Conservation (phyloP, 1,140 invertebrate genomes). For the Yoshiicerus persimilis region DNA sequence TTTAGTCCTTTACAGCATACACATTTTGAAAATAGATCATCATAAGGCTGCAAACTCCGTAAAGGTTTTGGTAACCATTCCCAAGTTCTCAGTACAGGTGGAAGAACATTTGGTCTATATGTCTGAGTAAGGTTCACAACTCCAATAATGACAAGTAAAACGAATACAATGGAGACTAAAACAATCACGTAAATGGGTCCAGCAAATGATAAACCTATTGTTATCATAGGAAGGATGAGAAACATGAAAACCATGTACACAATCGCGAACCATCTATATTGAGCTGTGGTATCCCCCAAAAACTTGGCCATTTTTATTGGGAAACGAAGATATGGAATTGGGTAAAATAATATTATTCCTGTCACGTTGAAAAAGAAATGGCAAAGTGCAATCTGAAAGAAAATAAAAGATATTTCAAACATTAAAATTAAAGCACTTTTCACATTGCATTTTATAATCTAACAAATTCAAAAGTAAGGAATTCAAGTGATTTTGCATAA, state of each 20-base stretch:
- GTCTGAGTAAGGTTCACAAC: conserved; percentile 53
- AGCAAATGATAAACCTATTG: conserved; percentile 57
- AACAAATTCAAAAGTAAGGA: too few relatives aligned
- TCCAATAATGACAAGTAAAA: conserved; percentile 49
- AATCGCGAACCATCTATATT: conserved; percentile 61
- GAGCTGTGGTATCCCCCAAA: conserved; percentile 59
- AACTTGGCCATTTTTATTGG: conserved; percentile 61
- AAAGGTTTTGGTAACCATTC: conserved; percentile 58
- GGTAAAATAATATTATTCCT: conserved; percentile 65
- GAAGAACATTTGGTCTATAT: conserved; percentile 55
- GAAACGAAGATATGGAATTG: conserved; percentile 61
- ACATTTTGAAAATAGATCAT: conserved; percentile 45
- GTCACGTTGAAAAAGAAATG: conserved; percentile 66
- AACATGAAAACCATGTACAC: conserved; percentile 61
- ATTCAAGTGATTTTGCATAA: too few relatives aligned
- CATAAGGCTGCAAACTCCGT: conserved; percentile 57
- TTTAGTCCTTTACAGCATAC: conserved; percentile 25
- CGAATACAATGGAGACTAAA: conserved; percentile 43
- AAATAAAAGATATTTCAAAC: background rate
- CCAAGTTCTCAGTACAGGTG: conserved; percentile 57
- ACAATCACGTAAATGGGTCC: conserved; percentile 47
- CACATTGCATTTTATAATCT: background rate
- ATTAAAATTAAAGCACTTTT: background rate
- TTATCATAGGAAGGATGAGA: conserved; percentile 57
- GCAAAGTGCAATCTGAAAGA: conserved; percentile 61